Percentiles rank a stretch among this genome's conserved stretches.
phyloP scores from a whole-genome alignment of 2,888 invertebrate genomes.

The Dicranocentrus wangi region DNA sequence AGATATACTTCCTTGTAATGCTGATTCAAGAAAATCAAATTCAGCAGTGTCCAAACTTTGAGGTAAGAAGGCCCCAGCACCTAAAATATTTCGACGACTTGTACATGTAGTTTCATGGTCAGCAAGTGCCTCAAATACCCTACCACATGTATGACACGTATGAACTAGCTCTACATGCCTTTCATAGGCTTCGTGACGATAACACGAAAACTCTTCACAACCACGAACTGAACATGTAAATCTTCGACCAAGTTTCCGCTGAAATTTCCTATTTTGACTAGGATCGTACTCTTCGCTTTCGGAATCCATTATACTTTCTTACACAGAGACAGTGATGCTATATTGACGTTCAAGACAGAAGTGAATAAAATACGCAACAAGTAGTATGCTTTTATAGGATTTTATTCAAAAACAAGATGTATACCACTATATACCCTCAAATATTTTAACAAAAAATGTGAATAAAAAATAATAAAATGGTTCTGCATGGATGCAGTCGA shows the following conservation, averaged over 20 bases:
- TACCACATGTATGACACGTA: neutral
- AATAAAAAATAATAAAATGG: too few species aligned
- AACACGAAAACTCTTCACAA: neutral
- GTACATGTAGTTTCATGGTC: neutral
- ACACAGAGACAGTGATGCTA: too few species aligned
- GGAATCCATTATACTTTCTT: too few species aligned
- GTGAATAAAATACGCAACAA: too few species aligned
- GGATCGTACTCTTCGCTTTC: too few species aligned
- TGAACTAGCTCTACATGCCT: neutral
- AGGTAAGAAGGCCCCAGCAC: slow-evolving; percentile 11
- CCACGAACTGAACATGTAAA: slow-evolving; percentile 6
- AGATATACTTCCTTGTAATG: neutral
- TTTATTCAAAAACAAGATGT: too few species aligned
- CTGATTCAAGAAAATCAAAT: neutral
- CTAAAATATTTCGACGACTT: neutral
- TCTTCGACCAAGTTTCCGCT: too few species aligned
- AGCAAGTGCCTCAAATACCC: neutral
- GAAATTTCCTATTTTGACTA: too few species aligned
- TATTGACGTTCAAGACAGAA: too few species aligned
- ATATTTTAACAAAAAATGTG: too few species aligned
- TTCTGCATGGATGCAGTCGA: neutral
- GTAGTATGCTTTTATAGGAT: too few species aligned
- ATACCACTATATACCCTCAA: neutral
- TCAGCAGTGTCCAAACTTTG: slow-evolving; percentile 1
- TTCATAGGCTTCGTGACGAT: neutral